Evolutionary conservation across 2,888 invertebrate species (phyloP), one percentile per base, ranked within the genome.

Genomic region (Apomyelois bistriatella): DNA sequence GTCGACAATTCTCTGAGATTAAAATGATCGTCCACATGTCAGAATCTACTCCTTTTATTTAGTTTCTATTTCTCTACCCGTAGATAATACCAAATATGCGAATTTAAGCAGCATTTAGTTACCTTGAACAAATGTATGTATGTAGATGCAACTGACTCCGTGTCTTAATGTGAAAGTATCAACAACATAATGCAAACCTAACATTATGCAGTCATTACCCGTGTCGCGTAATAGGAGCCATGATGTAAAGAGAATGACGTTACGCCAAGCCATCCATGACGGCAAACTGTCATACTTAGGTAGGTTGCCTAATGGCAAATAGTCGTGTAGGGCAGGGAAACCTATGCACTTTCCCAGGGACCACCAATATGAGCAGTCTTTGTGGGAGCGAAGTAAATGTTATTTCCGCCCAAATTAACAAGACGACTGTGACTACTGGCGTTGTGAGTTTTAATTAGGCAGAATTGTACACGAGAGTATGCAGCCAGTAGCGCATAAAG

Each of bases 241-340:
- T 46, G 46, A 46, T 46, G 46, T 46, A 46, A 46, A 32, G 46
- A 32, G 32, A 32, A 43, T 46, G 16, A 46, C 46, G 46, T 42
- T 42, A 22, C 30, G 43, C 1, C 43, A 43, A 16, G 46, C 46
- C 32, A 32, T 15, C 32, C 46, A 32, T 46, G 46, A 35, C 32
- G 46, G 46, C 6, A 46, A 32, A 46, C 16, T 46, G 46, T 46
- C 46, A 46, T 32, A 46, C 30, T 46, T 10, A 12, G 35, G 9
- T 15, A 32, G 32, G 46, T 46, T 46, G 32, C n/a, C 46, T 46
- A 32, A 46, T 46, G 46, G 46, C 15, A 46, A 46, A 28, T 12
- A 37, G 12, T 37, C 22, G 22, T 37, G 1, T n/a, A 37, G 12
- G 12, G 37, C 28, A 37, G n/a, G 22, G 40, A 15, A 2, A 40